Percentiles rank a stretch among this genome's conserved stretches.
Evolutionary conservation across 1,140 invertebrate species (phyloP).

Genomic region (Heliothis virescens): DNA sequence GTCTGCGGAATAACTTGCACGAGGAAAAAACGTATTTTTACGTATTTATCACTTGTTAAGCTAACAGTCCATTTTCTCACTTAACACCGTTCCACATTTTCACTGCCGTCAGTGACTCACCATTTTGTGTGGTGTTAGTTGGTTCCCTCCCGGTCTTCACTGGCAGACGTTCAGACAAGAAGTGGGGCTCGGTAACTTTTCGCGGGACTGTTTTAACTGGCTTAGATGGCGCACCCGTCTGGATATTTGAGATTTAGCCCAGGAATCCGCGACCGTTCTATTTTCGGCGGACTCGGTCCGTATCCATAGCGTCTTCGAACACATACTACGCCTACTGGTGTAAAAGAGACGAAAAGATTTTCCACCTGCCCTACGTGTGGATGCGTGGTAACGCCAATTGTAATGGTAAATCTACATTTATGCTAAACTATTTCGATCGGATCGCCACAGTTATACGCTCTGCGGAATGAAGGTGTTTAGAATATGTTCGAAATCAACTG

Average conservation of each 20-base stretch:
- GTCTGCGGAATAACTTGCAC: conserved; percentile 76
- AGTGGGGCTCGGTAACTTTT: conserved; percentile 89
- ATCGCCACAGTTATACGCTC: conserved; percentile 70
- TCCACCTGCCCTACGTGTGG: conserved; percentile 58
- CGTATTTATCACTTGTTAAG: conserved; percentile 67
- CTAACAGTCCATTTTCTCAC: conserved; percentile 75
- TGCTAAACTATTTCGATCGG: conserved; percentile 83
- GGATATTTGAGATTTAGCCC: conserved; percentile 87
- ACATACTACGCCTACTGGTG: conserved; percentile 55
- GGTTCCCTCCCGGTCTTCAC: conserved; percentile 88
- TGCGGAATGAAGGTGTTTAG: conserved; percentile 64
- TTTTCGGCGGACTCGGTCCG: conserved; percentile 83
- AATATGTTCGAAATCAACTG: conserved; percentile 44
- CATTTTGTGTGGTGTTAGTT: conserved; percentile 88
- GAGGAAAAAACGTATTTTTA: conserved; percentile 57
- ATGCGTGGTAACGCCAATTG: conserved; percentile 64
- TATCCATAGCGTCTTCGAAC: conserved; percentile 66
- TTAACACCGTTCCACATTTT: conserved; percentile 81
- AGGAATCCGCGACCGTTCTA: conserved; percentile 86
- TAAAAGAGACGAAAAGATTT: conserved; percentile 80
- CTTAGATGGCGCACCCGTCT: conserved; percentile 89
- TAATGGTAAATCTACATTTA: conserved; percentile 84
- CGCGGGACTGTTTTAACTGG: conserved; percentile 90
- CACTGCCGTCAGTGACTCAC: conserved; percentile 87
- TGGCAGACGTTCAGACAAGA: conserved; percentile 90